Conservation (phyloP, 2,113 vertebrate species). For the Mugil cephalus region DNA sequence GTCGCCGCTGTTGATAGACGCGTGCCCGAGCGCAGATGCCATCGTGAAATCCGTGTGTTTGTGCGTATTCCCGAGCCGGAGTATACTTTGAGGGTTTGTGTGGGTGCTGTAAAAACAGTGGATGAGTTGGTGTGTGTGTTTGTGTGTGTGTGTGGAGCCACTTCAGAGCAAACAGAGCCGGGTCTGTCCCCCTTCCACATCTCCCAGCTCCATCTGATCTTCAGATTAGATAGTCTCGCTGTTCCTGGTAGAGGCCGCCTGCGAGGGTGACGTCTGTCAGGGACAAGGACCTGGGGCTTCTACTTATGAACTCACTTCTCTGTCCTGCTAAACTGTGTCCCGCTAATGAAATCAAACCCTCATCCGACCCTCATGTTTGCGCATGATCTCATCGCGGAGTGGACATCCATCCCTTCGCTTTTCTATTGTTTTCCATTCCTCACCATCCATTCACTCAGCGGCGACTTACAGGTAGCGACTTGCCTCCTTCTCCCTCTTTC, state of each 20-base stretch:
- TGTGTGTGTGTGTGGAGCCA: constrained; percentile 19
- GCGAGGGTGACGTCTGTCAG: constrained; percentile 26
- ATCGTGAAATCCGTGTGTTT: constrained; percentile 50
- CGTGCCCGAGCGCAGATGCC: constrained; percentile 32
- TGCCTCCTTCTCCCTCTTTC: constrained; percentile 27
- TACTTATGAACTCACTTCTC: constrained; percentile 17
- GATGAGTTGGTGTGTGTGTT: constrained; percentile 41
- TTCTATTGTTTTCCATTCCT: constrained; percentile 32
- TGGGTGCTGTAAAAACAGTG: constrained; percentile 60
- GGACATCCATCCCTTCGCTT: neutral
- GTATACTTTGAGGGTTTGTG: constrained; percentile 50
- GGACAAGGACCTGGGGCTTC: neutral
- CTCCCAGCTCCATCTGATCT: constrained; percentile 46
- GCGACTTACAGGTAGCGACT: constrained; percentile 44
- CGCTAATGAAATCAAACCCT: neutral
- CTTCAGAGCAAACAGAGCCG: constrained; percentile 60
- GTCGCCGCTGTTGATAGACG: neutral
- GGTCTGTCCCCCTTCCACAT: constrained; percentile 59
- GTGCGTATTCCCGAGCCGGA: constrained; percentile 34
- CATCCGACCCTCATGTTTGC: neutral
- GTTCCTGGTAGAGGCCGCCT: constrained; percentile 37
- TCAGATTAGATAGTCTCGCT: constrained; percentile 58
- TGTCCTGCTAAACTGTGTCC: neutral
- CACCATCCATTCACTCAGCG: constrained; percentile 24
- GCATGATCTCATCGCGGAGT: neutral